phyloP scores from a whole-genome alignment of 1,140 invertebrate genomes.

The Pseudomyrmex flavicornis region DNA sequence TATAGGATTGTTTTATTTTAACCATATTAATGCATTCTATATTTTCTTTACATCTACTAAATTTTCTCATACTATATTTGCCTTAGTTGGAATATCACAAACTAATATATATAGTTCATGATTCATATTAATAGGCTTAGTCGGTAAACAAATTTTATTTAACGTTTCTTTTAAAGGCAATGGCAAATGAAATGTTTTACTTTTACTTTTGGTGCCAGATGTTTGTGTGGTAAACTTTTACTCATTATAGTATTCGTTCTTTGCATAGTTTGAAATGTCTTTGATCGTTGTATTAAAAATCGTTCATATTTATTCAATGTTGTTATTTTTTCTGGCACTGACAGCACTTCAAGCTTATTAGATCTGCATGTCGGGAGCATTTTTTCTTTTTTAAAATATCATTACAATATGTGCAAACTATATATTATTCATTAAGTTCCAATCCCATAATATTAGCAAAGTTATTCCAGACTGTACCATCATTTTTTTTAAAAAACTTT shows the following conservation, averaged over 20 bases:
- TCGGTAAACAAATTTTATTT: constrained; percentile 52
- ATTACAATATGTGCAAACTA: constrained; percentile 10
- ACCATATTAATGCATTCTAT: constrained; percentile 52
- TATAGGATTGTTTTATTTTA: constrained; percentile 66
- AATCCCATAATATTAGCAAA: neutral
- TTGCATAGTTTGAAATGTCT: constrained; percentile 40
- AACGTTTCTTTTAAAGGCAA: constrained; percentile 70
- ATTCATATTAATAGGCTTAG: constrained; percentile 44
- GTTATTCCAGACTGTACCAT: neutral
- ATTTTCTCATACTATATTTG: constrained; percentile 64
- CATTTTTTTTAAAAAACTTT: neutral
- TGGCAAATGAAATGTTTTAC: constrained; percentile 53
- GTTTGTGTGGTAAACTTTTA: constrained; percentile 71
- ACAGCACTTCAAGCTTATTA: neutral
- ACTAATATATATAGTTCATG: constrained; percentile 73
- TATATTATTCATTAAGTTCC: neutral
- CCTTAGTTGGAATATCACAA: constrained; percentile 61
- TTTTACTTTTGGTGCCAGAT: constrained; percentile 71
- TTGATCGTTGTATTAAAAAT: neutral
- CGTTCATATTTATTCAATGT: constrained; percentile 6
- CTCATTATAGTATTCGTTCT: constrained; percentile 72
- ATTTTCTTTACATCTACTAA: constrained; percentile 59
- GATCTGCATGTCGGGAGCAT: neutral
- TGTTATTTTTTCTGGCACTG: neutral
- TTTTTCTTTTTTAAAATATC: constrained; percentile 17